A percentile compares a stretch with the other conserved stretches of the same genome.
Conservation (phyloP, 2,113 vertebrate species). For the Nannobrachium achirus region DNA sequence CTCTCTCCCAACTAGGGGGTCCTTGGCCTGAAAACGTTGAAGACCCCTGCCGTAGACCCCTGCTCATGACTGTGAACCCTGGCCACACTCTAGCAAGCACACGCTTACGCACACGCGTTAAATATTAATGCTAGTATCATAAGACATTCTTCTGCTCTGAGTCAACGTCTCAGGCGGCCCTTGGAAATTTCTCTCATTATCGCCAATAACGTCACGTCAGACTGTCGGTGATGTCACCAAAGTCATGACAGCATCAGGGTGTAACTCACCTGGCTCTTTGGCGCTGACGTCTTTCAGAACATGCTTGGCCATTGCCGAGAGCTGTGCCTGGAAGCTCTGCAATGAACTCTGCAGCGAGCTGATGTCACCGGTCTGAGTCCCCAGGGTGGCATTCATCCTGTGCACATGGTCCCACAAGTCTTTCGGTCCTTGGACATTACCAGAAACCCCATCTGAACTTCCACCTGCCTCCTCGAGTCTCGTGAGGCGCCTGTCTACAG, state of each 20-base stretch:
- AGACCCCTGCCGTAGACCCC: too few species aligned
- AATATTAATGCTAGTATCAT: neutral
- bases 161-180: neutral
- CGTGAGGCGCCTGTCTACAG: slow-evolving; percentile 80
- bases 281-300: slow-evolving; percentile 73
- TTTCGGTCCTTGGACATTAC: slow-evolving; percentile 80
- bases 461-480: slow-evolving; percentile 83
- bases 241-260: neutral
- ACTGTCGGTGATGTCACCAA: neutral
- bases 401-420: slow-evolving; percentile 80
- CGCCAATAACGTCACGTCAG: neutral
- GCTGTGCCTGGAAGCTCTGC: slow-evolving; percentile 81
- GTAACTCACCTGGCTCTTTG: slow-evolving; percentile 84
- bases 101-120: neutral
- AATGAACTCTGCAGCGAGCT: slow-evolving; percentile 80
- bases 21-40: too few species aligned
- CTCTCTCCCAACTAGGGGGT: too few species aligned
- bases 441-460: slow-evolving; percentile 81
- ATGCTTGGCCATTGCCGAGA: slow-evolving; percentile 81
- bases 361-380: slow-evolving; percentile 83
- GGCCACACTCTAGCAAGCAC: neutral
- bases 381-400: slow-evolving; percentile 85
- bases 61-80: neutral
- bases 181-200: neutral
- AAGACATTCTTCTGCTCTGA: neutral